Base-by-base conservation (phyloP, 2,797 vertebrate genomes). In the Enteromius unitaeniatus region DNA sequence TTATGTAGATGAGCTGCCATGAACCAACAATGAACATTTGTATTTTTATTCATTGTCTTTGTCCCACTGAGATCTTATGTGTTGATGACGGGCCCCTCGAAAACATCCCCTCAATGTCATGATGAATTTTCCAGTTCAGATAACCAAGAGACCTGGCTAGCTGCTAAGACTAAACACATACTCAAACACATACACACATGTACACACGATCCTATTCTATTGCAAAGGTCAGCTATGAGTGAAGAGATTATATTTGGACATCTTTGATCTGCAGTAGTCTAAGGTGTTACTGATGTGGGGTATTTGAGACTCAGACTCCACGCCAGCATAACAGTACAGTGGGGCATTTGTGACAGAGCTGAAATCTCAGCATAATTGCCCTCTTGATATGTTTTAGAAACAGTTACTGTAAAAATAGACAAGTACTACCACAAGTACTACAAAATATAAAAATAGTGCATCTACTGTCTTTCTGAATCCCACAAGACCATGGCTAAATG, bases 141-240 rank as follows among this genome's bases (percentile, higher is more conserved):
- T 42, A 82, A 67, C n/a, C 72, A 75, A 53, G 31, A 55, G 55
- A 37, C 17, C 62, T 34, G 89, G 89, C 83, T 75, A 82, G 85
- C 85, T 90, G 89, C 90, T 85, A 91, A 91, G 88, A 90, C 86
- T 85, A 85, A 91, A 60, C 77, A 82, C 31, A 62, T 65, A 37
- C 51, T 40, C 31, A 15, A 64, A 51, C 26, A 55, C 62, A 79
- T 60, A 47, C 78, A 42, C 65, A 64, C 68, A 49, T 73, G 82
- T 58, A 78, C 58, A 70, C 82, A 75, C 79, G 51, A 37, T 78
- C 72, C 78, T 65, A 73, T 45, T 73, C 45, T 70, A 79, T 85
- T 89, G 84, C 45, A 94, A 94, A 95, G 93, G 94, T 94, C 93
- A 94, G 64, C 86, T 90, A 88, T 92, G 92, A 92, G 76, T 3